Evolutionary conservation across 2,113 vertebrate genomes (phyloP).

Genomic region (Phoxinus phoxinus): DNA sequence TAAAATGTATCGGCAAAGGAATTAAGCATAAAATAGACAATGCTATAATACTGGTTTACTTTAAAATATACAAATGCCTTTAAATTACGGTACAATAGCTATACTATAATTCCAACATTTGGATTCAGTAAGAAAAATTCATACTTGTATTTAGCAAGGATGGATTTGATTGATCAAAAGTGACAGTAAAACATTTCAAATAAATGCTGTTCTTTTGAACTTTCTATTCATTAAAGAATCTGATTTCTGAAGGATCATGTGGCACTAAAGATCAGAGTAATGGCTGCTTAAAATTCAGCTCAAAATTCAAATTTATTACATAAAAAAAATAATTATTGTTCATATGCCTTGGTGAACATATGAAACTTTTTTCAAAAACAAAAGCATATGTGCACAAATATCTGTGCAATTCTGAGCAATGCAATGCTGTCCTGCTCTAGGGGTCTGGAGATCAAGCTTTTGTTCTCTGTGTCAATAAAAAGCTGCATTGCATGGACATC

Average conservation of each 20-base stretch:
- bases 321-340: not conserved
- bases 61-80: not conserved
- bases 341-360: no score
- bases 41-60: not conserved
- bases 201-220: not conserved
- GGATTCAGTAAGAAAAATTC: not conserved
- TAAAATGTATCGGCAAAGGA: not conserved
- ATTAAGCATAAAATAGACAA: not conserved
- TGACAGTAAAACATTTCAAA: not conserved
- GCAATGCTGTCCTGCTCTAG: no score
- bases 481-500: slow-evolving; percentile 63
- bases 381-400: no score
- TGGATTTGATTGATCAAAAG: not conserved
- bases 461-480: slow-evolving; percentile 45
- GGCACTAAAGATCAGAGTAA: not conserved
- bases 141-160: not conserved
- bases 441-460: slow-evolving; percentile 32
- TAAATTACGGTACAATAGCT: not conserved
- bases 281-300: not conserved
- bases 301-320: not conserved
- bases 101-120: not conserved
- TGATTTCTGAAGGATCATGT: not conserved
- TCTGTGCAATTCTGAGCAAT: no score
- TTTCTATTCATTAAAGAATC: not conserved
- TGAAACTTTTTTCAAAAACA: no score